Evolutionary conservation across 2,888 invertebrate species (phyloP), one percentile per base, ranked within the genome.

Genomic region (Drosophila tanythrix): DNA sequence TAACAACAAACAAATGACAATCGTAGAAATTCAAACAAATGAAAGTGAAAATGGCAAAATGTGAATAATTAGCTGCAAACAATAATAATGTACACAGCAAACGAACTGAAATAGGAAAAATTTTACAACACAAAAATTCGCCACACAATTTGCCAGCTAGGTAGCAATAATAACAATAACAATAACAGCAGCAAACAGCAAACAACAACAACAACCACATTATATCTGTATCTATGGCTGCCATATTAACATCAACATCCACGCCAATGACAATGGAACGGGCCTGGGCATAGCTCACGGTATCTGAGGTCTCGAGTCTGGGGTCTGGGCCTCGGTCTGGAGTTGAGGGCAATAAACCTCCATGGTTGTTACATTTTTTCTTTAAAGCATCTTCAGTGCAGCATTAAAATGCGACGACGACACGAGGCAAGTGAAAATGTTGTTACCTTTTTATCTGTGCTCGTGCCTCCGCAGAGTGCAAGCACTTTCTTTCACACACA

Each of bases 11-110:
- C 75, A 89, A 89, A 84, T 88, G 85, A 87, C 89, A 84, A 80
- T 56, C 56, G 56, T 74, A 79, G 75, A 85, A 85, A 79, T 90
- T 86, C 89, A 84, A 89, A 90, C 86, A 87, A 90, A 86, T 71
- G 90, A 86, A 86, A 86, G 86, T 86, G 90, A 89, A 87, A 87
- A 90, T 87, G 73, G 82, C 76, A 74, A 89, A 87, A 89, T 89
- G 89, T 89, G 88, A 90, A 90, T 87, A 87, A 87, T 87, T 87
- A 90, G 89, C 89, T 67, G 85, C 73, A 70, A 86, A 74, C 85
- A 83, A 77, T 82, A 84, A 80, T 83, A 88, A 69, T 69, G 68
- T 62, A 70, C 57, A 48, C 50, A 33, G 60, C 67, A 68, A 79
- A 74, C 81, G 88, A 90, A 86, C 81, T 77, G 66, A 80, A 86